Evolutionary conservation across 2,113 vertebrate species (phyloP), one percentile per base, ranked within the genome.

Genomic region (Sorex fumeus): DNA sequence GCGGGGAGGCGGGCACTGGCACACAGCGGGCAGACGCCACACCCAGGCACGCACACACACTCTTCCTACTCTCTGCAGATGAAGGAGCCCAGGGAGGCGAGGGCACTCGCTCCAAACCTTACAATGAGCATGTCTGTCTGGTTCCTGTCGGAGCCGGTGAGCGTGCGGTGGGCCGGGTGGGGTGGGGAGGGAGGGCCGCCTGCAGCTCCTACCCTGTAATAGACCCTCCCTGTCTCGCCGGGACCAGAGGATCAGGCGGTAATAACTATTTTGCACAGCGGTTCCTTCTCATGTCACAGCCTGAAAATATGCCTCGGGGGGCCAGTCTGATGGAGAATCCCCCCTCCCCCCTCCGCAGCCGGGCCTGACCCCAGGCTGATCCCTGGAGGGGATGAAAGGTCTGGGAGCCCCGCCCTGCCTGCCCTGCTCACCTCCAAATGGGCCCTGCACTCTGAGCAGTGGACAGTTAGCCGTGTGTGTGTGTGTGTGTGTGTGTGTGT

Each of bases 201-300:
- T 50, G 34, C 25, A 11, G 30, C 32, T 36, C 87, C 60, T 87
- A 71, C 87, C 91, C 93, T 84, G 60, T 89, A 80, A 93, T 79
- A 86, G 86, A 82, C 60, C 43, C 81, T 92, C 84, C 84, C 87
- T 60, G 80, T 89, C 91, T 89, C 6, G 32, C 70, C 30, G 0
- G 23, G 47, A 78, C 36, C 1, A n/a, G 78, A 50, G 66, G 21
- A 81, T 76, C 16, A 0, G 36, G 57, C 0, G 0, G 53, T 95
- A 89, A 93, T 94, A 32, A 95, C 50, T 91, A 87, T 93, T 95
- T 95, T 92, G 86, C 87, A 50, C 85, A 8, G 45, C 1, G 9
- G 50, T 75, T 43, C 53, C 6, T 2, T 79, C 74, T 95, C 83
- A 4, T 66, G 88, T 86, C 75, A 72, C 19, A 30, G 91, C 83